Percentiles rank a stretch among this genome's conserved stretches.
Evolutionary conservation across 2,113 vertebrate species (phyloP).

Genomic region (Chloroceryle aenea): DNA sequence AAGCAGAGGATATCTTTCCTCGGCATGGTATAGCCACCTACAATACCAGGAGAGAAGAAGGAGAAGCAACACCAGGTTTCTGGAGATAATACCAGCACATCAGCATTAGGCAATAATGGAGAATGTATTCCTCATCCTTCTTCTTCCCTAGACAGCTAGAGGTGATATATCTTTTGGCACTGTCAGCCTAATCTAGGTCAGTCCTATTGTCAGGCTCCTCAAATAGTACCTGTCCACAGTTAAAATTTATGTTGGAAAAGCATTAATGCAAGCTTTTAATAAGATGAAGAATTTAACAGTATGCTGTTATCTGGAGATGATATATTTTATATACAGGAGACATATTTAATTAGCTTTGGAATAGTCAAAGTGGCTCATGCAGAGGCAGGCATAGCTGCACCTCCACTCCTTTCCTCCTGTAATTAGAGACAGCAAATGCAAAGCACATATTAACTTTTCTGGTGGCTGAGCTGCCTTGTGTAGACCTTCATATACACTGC

Average conservation of each 20-base stretch:
- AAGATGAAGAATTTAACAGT: constrained; percentile 85
- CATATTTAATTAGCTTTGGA: constrained; percentile 84
- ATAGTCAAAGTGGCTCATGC: constrained; percentile 76
- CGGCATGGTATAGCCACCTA: background rate
- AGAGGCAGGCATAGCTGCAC: constrained; percentile 58
- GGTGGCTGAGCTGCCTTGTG: constrained; percentile 22
- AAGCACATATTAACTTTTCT: constrained; percentile 69
- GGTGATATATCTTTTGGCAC: constrained; percentile 79
- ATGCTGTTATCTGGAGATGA: constrained; percentile 81
- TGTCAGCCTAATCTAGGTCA: constrained; percentile 83
- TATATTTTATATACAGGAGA: constrained; percentile 85
- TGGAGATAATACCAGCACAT: constrained; percentile 68
- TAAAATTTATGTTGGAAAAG: constrained; percentile 85
- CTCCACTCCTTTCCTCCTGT: constrained; percentile 38
- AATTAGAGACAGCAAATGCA: constrained; percentile 62
- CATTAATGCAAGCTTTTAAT: constrained; percentile 86
- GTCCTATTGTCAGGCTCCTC: constrained; percentile 79
- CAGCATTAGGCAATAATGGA: constrained; percentile 76
- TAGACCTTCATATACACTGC: constrained; percentile 25
- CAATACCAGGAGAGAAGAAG: background rate
- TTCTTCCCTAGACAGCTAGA: constrained; percentile 73
- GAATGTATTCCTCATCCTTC: constrained; percentile 77
- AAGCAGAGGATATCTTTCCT: background rate
- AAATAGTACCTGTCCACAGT: constrained; percentile 81
- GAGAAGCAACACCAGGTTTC: constrained; percentile 14